A percentile compares a stretch with the other conserved stretches of the same genome.
phyloP scores from a whole-genome alignment of 2,113 vertebrate species.

The Emydura subglobosa region DNA sequence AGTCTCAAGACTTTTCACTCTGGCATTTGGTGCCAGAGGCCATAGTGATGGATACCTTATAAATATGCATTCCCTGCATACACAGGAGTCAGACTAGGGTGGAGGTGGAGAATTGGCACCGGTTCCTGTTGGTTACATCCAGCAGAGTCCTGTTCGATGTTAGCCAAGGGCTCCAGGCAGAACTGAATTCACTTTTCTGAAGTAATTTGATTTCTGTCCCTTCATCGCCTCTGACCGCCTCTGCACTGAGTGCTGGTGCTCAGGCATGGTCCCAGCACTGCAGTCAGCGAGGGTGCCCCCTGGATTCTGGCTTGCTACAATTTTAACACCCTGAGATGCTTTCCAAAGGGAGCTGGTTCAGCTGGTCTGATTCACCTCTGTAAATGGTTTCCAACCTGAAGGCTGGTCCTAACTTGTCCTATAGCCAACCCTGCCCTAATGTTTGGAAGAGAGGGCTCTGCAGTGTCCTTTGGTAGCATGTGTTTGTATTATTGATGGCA shows the following conservation, averaged over 20 bases:
- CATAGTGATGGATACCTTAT: neutral
- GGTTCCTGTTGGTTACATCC: neutral
- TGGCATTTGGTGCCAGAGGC: neutral
- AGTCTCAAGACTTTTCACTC: neutral
- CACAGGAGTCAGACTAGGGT: neutral
- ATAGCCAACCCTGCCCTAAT: neutral
- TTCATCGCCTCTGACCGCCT: rapidly evolving
- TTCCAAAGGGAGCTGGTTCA: too few relatives aligned
- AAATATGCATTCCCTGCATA: neutral
- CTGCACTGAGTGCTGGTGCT: rapidly evolving
- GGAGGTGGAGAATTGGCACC: neutral
- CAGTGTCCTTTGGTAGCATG: neutral
- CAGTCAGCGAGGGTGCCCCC: neutral
- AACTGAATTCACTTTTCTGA: neutral
- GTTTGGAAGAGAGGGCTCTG: neutral
- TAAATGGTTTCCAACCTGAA: too few relatives aligned
- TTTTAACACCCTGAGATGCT: too few relatives aligned
- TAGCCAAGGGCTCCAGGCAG: neutral
- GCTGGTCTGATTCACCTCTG: too few relatives aligned
- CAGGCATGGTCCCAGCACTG: neutral
- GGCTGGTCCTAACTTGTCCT: too few relatives aligned
- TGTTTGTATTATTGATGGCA: neutral
- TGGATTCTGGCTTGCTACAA: neutral
- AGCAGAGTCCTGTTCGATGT: neutral
- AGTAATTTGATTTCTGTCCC: neutral